phyloP scores from a whole-genome alignment of 2,888 invertebrate genomes.

The Eupithecia insigniata region DNA sequence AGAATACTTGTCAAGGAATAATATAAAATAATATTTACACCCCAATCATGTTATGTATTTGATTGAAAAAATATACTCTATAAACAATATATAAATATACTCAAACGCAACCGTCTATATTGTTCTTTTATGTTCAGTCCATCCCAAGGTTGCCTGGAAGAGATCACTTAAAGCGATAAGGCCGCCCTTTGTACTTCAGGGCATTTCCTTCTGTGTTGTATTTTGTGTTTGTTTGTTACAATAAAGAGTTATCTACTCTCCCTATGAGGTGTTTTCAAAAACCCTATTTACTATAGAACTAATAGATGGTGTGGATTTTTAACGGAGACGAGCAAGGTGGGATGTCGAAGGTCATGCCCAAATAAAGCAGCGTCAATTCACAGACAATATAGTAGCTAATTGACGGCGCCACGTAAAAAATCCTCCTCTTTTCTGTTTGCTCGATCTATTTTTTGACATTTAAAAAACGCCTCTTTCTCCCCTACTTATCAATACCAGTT shows the following conservation, averaged over 20 bases:
- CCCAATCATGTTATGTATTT: neutral
- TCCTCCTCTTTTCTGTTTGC: neutral
- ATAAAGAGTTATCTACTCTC: too few relatives aligned
- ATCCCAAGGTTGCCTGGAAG: too few relatives aligned
- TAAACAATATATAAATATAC: too few relatives aligned
- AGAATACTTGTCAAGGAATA: neutral
- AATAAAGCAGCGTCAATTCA: neutral
- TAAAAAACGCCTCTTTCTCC: neutral
- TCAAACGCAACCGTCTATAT: too few relatives aligned
- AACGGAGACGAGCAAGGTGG: neutral
- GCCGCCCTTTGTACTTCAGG: too few relatives aligned
- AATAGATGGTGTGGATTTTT: neutral
- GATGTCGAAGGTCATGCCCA: neutral
- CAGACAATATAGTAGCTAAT: neutral
- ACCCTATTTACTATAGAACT: neutral
- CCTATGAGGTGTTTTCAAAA: neutral
- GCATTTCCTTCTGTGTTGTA: too few relatives aligned
- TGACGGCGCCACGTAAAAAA: neutral
- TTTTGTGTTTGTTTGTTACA: too few relatives aligned
- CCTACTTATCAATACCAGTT: too few relatives aligned
- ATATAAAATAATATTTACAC: neutral
- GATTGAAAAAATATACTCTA: too few relatives aligned
- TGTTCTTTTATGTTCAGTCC: too few relatives aligned
- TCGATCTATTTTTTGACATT: neutral
- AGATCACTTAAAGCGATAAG: too few relatives aligned